Evolutionary conservation across 2,888 invertebrate genomes (phyloP).

Genomic region (Hedya salicella): DNA sequence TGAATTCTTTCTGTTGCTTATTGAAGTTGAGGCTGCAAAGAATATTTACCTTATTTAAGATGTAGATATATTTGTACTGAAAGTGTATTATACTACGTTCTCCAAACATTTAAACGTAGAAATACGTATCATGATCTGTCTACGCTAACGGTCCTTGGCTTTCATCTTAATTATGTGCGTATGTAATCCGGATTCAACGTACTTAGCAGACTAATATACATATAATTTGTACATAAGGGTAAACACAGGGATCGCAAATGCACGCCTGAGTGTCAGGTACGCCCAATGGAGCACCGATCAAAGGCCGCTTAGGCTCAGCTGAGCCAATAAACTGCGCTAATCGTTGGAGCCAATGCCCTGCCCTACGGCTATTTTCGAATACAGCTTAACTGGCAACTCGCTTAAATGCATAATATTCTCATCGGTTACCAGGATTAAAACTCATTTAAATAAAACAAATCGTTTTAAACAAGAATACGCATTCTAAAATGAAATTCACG

Average conservation of each 20-base stretch:
- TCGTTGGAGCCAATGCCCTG: conserved; percentile 44
- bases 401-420: not conserved
- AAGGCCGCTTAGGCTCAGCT: conserved; percentile 52
- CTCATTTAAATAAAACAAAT: too few species aligned
- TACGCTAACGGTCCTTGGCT: not conserved
- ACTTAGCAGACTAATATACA: conserved; percentile 21
- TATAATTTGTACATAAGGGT: conserved; percentile 20
- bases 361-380: conserved; percentile 10
- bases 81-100: not conserved
- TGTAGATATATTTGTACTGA: not conserved
- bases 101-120: not conserved
- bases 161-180: conserved; percentile 16
- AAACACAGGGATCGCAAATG: conserved; percentile 38
- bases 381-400: conserved; percentile 13
- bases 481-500: conserved; percentile 5
- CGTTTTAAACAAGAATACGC: not conserved
- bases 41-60: not conserved
- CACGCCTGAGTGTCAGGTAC: conserved; percentile 49
- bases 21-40: conserved; percentile 25
- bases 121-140: conserved; percentile 2
- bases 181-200: conserved; percentile 14
- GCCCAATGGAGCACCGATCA: conserved; percentile 59
- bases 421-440: too few species aligned
- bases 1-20: conserved; percentile 28
- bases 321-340: conserved; percentile 55